Evolutionary conservation across 2,113 vertebrate species (phyloP), one percentile per base, ranked within the genome.

Genomic region (Sinocyclocheilus rhinocerous): DNA sequence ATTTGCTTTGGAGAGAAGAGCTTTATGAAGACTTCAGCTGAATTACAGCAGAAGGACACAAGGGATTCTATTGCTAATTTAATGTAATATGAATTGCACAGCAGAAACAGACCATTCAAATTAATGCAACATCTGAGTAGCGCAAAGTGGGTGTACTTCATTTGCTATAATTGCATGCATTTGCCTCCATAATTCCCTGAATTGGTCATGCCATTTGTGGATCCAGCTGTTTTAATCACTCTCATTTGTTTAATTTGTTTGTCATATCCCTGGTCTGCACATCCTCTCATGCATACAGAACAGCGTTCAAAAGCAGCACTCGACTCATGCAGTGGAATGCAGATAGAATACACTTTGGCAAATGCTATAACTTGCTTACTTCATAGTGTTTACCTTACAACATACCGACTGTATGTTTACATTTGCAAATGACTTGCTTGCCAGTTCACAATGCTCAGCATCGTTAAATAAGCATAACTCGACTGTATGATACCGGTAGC

Each of bases 151-250:
- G 84, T 90, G 89, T 84, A 87, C 84, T 76, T 84, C 87, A 89
- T 87, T 87, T 85, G 81, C 81, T 24, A 59, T 89, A 87, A 83
- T 88, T 90, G 87, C 85, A 79, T 76, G 85, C 83, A 85, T 87
- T 88, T 80, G 78, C 73, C 52, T 85, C 67, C 77, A 83, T 88
- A 88, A 88, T 88, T 88, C 76, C 85, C 84, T 57, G 59, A 70
- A 88, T 85, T 90, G 87, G 85, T 90, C 89, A 88, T 85, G 85
- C 85, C 81, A 87, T 90, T 88, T 85, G 87, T 87, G 59, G 69
- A 90, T 85, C 83, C 82, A 87, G 79, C 87, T 87, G 76, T 87
- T 83, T 90, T 84, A 88, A 88, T 87, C 87, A 76, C 83, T 81
- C 72, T 88, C 86, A 89, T 88, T 81, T 89, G 87, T 89, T 87